Evolutionary conservation across 2,888 invertebrate species (phyloP).

Genomic region (Dryadula phaetusa): DNA sequence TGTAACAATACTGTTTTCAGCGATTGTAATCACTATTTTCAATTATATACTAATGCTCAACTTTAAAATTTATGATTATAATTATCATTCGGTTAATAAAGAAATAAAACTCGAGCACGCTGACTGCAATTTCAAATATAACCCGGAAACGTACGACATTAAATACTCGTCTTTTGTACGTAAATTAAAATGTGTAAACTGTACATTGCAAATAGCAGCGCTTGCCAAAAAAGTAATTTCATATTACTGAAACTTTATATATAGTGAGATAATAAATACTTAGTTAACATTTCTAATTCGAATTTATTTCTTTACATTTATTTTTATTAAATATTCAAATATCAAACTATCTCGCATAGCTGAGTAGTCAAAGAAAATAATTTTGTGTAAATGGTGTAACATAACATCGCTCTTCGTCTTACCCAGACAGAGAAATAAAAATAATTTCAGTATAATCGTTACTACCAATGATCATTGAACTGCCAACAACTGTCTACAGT

Average conservation of each 20-base stretch:
- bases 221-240: slow-evolving; percentile 25
- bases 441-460: too few relatives aligned
- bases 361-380: too few relatives aligned
- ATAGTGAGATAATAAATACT: neutral
- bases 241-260: neutral
- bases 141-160: slow-evolving; percentile 9
- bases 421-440: too few relatives aligned
- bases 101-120: neutral
- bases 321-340: too few relatives aligned
- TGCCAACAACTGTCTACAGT: too few relatives aligned
- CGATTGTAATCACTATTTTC: neutral
- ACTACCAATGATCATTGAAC: too few relatives aligned
- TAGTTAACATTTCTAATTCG: neutral
- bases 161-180: slow-evolving; percentile 5
- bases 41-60: neutral
- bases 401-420: too few relatives aligned
- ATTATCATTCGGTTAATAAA: slow-evolving; percentile 5
- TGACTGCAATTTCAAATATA: slow-evolving; percentile 13
- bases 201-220: slow-evolving; percentile 5
- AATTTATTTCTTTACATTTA: neutral
- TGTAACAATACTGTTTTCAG: neutral
- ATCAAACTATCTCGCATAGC: too few relatives aligned
- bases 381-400: too few relatives aligned
- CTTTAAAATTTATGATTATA: neutral
- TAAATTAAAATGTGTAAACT: slow-evolving; percentile 14